Base-by-base conservation (phyloP, 2,888 invertebrate species). In the Cosmopolites sordidus region DNA sequence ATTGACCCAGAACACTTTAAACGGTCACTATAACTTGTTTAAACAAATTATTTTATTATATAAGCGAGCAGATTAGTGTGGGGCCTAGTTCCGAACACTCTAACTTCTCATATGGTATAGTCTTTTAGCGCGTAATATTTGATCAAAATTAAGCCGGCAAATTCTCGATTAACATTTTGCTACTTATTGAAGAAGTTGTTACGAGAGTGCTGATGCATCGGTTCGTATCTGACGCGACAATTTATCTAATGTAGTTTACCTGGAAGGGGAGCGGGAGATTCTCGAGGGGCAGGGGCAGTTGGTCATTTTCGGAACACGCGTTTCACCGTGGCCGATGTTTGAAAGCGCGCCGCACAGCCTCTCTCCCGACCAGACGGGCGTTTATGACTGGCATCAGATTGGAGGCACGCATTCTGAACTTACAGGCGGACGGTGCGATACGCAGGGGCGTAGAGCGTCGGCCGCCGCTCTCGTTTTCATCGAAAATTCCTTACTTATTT, bases 331-430 rank as follows among this genome's bases (percentile, higher is more conserved):
- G 16, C 33, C 33, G 33, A 12, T n/a, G 33, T 33, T n/a, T 33
- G 22, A 22, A 8, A 33, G 44, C 45, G 22, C 30, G 38, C 43
- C 51, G 54, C 48, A 50, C 55, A 48, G 55, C 29, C 51, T 48
- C 56, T 46, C 48, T 37, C 39, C 15, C 46, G 48, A 40, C 48
- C 51, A 18, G 47, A 51, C 44, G 48, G 41, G 48, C 48, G 51
- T 56, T 56, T 49, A 52, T 52, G 46, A 56, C 56, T 56, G 56
- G 33, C 33, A 33, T 33, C 33, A 33, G 3, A 33, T 12, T 33
- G 33, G 33, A 12, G 33, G n/a, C 33, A 33, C 33, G 33, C 33
- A 33, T 12, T 33, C 33, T 33, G n/a, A 12, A 33, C 33, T 33
- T 33, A 12, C 22, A 8, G 22, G 22, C 22, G 22, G 22, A 8